Evolutionary conservation across 2,888 invertebrate genomes (phyloP).

Genomic region (Silvanus unidentatus): DNA sequence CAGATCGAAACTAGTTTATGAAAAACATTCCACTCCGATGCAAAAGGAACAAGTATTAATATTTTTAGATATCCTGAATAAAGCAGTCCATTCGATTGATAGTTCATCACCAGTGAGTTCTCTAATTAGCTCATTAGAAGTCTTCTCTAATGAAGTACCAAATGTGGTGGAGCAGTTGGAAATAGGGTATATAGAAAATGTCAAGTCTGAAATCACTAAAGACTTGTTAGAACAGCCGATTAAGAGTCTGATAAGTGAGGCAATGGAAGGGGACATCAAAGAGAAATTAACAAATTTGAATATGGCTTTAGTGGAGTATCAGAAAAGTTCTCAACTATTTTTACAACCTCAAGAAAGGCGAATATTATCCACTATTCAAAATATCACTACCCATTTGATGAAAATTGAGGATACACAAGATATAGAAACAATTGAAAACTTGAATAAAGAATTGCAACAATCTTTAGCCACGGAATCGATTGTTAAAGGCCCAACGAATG

Average conservation of each 20-base stretch:
- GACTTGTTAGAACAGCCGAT: constrained; percentile 3
- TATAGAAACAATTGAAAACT: too few species aligned
- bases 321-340: too few species aligned
- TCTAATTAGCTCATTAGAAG: constrained; percentile 26
- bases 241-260: too few species aligned
- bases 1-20: constrained; percentile 16
- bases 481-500: too few species aligned
- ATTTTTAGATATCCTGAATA: constrained; percentile 26
- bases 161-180: constrained; percentile 32
- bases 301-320: too few species aligned
- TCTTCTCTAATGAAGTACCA: constrained; percentile 29
- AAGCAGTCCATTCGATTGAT: constrained; percentile 24
- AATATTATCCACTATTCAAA: too few species aligned
- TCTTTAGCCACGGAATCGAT: too few species aligned
- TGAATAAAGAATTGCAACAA: too few species aligned
- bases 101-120: constrained; percentile 27
- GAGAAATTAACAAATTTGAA: neutral
- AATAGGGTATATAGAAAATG: constrained; percentile 23
- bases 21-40: constrained; percentile 14
- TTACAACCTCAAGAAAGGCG: too few species aligned
- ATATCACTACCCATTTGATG: too few species aligned
- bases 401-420: too few species aligned
- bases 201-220: constrained; percentile 21
- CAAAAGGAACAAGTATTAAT: constrained; percentile 24
- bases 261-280: too few species aligned